Percentiles rank a stretch among this genome's conserved stretches.
These are phyloP conservation scores for Halisarca cf. caerulea DNA, from an alignment of 37 sponge, comb jelly and placozoan genomes.

Conservation along the genomic window DNA sequence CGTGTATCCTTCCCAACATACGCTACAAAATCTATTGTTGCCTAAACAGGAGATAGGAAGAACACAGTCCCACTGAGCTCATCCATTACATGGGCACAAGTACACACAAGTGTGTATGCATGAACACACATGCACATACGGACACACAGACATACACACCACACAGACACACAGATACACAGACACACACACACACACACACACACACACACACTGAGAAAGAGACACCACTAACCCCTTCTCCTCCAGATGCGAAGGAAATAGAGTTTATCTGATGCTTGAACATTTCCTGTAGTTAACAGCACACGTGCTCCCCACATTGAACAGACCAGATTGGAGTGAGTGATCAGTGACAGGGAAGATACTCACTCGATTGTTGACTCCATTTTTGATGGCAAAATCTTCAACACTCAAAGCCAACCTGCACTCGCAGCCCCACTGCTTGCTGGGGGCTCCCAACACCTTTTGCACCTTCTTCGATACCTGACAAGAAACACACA, in stretches of 20 bases:
- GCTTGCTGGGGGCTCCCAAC: slow-evolving; percentile 56
- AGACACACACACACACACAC: no score
- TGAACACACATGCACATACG: no score
- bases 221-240: slow-evolving; percentile 63
- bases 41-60: slow-evolving; percentile 30
- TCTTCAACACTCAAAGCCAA: slow-evolving; percentile 65
- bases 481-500: slow-evolving; percentile 33
- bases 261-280: slow-evolving; percentile 76
- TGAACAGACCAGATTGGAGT: background rate
- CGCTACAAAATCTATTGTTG: slow-evolving; percentile 66
- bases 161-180: no score
- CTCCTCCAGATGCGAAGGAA: slow-evolving; percentile 92
- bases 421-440: slow-evolving; percentile 55
- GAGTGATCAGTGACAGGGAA: background rate
- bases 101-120: no score
- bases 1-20: slow-evolving; percentile 86
- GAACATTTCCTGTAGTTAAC: slow-evolving; percentile 50
- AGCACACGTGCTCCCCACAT: background rate
- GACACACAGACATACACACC: no score
- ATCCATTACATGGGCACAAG: no score
- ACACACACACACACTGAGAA: background rate
- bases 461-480: slow-evolving; percentile 65
- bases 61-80: no score
- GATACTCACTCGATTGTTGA: slow-evolving; percentile 32
- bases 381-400: slow-evolving; percentile 51